A percentile compares a stretch with the other conserved stretches of the same genome.
Evolutionary conservation across 2,797 vertebrate genomes (phyloP).

Genomic region (Lepus oiostolus): DNA sequence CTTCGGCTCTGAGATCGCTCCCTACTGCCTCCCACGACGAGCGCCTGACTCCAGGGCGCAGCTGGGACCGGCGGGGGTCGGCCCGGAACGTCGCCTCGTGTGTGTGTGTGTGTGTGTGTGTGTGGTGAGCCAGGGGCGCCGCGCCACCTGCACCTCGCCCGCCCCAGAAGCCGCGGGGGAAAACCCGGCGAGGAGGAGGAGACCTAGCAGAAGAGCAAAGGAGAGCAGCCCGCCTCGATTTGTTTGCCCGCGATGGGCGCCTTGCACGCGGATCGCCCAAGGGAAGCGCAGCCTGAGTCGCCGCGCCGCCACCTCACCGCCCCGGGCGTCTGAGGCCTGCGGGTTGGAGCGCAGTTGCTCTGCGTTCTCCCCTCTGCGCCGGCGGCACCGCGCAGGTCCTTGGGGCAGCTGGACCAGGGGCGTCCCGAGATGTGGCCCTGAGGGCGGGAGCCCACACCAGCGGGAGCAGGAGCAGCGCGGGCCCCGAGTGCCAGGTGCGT

Average conservation of each 20-base stretch:
- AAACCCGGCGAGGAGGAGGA: neutral
- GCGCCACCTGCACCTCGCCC: constrained; percentile 62
- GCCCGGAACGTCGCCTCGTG: too few relatives aligned
- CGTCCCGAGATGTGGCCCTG: constrained; percentile 77
- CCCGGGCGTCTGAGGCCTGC: neutral
- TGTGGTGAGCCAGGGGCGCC: neutral
- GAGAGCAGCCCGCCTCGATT: constrained; percentile 7
- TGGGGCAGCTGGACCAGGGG: neutral
- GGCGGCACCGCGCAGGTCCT: neutral
- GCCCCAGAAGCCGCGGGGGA: neutral
- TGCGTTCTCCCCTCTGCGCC: neutral
- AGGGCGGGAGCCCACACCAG: neutral
- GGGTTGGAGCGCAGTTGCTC: neutral
- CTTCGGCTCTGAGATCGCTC: too few relatives aligned
- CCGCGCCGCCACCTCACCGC: neutral
- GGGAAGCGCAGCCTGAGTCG: neutral
- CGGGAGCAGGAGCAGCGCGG: neutral
- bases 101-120: neutral
- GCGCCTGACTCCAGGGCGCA: neutral
- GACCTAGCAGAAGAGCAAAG: neutral
- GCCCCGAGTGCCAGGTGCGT: constrained; percentile 43
- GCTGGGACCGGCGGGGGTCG: too few relatives aligned
- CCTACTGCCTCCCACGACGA: neutral
- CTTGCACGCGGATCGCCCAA: neutral
- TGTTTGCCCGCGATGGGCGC: constrained; percentile 28